These are phyloP conservation scores for Antitype chi DNA, from an alignment of 2,888 invertebrate species.

Conservation along the genomic window DNA sequence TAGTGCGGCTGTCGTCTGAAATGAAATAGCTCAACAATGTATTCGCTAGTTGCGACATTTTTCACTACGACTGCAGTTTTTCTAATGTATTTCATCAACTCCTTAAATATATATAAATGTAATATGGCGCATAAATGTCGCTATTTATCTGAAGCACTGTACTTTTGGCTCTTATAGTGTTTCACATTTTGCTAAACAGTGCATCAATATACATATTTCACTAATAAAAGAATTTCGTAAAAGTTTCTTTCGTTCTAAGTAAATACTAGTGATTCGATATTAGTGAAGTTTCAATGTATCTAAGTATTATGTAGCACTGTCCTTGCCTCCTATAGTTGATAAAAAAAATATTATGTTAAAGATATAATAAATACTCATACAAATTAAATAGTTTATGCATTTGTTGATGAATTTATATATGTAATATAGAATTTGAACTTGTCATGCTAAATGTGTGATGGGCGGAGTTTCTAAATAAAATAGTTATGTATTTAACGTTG, in stretches of 20 bases:
- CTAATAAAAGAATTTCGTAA: conserved; percentile 1
- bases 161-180: conserved; percentile 54
- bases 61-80: conserved; percentile 37
- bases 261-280: conserved; percentile 30
- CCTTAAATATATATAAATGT: conserved; percentile 45
- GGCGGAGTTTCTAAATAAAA: conserved; percentile 33
- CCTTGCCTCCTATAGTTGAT: conserved; percentile 63
- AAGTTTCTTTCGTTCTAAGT: conserved; percentile 31
- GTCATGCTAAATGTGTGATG: conserved; percentile 40
- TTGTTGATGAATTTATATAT: conserved; percentile 69
- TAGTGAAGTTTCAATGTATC: conserved; percentile 50
- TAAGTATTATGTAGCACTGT: conserved; percentile 53
- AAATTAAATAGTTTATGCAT: conserved; percentile 68
- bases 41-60: conserved; percentile 37
- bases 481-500: conserved; percentile 34
- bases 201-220: conserved; percentile 42
- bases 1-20: conserved; percentile 18
- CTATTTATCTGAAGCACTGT: conserved; percentile 44
- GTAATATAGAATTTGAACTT: conserved; percentile 67
- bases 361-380: conserved; percentile 72
- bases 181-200: conserved; percentile 57
- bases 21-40: conserved; percentile 15
- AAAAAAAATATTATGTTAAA: conserved; percentile 63
- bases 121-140: conserved; percentile 38
- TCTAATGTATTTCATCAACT: conserved; percentile 49